Conservation (phyloP, 2,888 invertebrate genomes). For the Punctoribates punctum region DNA sequence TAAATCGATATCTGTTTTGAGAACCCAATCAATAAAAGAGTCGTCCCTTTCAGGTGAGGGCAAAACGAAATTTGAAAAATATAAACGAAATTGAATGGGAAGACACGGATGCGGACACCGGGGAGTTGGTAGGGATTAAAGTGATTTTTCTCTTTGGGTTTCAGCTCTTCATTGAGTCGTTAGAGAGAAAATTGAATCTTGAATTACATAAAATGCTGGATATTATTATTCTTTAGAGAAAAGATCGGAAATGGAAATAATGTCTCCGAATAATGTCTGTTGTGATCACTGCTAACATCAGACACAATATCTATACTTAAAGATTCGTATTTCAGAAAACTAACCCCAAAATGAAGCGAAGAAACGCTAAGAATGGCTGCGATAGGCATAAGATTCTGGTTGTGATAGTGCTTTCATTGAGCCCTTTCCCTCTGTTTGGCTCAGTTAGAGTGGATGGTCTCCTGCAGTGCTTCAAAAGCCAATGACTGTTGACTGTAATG, state of each 20-base stretch:
- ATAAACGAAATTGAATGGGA: neutral
- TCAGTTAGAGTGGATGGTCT: neutral
- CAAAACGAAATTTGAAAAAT: neutral
- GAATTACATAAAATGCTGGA: neutral
- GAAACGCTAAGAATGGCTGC: neutral
- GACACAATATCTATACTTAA: neutral
- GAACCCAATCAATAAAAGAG: no score
- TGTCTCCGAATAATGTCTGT: neutral
- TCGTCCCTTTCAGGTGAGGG: neutral
- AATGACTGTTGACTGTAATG: neutral
- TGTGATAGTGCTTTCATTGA: neutral
- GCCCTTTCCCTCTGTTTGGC: neutral
- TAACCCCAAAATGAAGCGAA: neutral
- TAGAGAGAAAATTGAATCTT: neutral
- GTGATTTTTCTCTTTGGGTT: neutral
- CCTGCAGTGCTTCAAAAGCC: neutral
- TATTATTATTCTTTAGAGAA: neutral
- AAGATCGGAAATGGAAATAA: constrained; percentile 13
- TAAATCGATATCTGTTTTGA: no score
- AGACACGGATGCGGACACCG: neutral
- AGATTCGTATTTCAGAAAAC: constrained; percentile 4
- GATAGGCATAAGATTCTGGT: no score
- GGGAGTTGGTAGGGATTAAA: neutral
- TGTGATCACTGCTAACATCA: neutral
- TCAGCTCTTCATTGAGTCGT: neutral